These are phyloP conservation scores for Myrmophylax atrothorax DNA, from an alignment of 2,113 vertebrate species.

Conservation along the genomic window DNA sequence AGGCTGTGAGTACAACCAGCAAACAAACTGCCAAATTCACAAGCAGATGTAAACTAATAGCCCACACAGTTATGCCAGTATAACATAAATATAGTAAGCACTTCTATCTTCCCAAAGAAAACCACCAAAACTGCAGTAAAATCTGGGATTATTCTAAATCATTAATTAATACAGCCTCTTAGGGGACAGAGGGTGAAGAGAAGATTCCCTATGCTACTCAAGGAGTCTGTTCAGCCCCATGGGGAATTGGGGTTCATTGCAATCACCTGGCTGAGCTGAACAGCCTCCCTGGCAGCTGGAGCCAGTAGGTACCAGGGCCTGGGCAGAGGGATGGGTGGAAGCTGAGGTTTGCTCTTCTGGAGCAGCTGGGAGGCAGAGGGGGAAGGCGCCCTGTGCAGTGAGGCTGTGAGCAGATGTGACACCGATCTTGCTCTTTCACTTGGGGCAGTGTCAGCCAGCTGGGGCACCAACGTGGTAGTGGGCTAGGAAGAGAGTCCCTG, in stretches of 20 bases:
- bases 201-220: no score
- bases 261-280: not conserved
- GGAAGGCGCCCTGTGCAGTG: accelerated
- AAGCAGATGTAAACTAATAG: not conserved
- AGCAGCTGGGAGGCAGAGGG: not conserved
- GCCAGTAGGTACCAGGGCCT: not conserved
- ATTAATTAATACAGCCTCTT: not conserved
- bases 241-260: not conserved
- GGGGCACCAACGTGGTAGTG: accelerated
- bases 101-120: not conserved
- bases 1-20: not conserved
- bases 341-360: not conserved
- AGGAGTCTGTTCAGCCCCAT: not conserved
- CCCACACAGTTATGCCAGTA: not conserved
- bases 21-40: not conserved
- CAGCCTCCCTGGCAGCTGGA: not conserved
- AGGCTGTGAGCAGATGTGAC: not conserved
- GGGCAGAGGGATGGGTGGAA: not conserved
- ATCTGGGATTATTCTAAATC: not conserved
- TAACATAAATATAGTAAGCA: not conserved
- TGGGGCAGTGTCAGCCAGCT: not conserved
- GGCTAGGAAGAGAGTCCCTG: not conserved
- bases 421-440: not conserved
- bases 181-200: not conserved
- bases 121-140: not conserved